Evolutionary conservation across 2,797 vertebrate genomes (phyloP).

Genomic region (Acropternis orthonyx): DNA sequence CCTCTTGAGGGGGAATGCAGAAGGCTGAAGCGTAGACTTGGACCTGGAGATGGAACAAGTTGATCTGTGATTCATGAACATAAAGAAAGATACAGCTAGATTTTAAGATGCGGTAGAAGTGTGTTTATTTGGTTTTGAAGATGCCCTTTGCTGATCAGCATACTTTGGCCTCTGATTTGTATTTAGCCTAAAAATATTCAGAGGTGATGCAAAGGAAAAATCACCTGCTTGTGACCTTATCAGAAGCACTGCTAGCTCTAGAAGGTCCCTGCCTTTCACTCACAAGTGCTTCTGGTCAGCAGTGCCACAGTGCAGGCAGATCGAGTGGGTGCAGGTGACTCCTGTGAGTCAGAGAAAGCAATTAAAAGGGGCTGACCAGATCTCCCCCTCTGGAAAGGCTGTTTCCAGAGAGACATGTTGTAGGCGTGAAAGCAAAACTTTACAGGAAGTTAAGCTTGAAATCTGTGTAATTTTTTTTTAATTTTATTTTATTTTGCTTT

Average conservation of each 20-base stretch:
- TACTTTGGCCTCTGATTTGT: background rate
- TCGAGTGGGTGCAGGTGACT: background rate
- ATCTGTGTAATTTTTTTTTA: background rate
- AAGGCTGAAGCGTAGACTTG: background rate
- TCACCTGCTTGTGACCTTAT: background rate
- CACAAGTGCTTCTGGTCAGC: background rate
- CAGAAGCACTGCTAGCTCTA: background rate
- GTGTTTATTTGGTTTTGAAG: background rate
- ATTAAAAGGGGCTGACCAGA: background rate
- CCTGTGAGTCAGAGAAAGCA: background rate
- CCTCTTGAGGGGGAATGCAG: background rate
- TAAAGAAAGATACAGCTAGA: background rate
- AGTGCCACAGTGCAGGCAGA: background rate
- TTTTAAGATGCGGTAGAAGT: background rate
- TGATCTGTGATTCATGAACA: background rate
- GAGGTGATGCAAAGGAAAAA: background rate
- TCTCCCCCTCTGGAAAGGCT: background rate
- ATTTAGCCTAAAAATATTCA: background rate
- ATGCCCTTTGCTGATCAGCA: background rate
- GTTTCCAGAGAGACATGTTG: background rate
- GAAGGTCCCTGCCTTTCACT: background rate
- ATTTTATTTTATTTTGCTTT: background rate
- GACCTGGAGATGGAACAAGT: background rate
- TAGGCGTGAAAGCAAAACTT: constrained; percentile 7
- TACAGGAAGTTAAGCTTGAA: background rate